Evolutionary conservation across 2,113 vertebrate genomes (phyloP).

Genomic region (Sterrhoptilus dennistouni): DNA sequence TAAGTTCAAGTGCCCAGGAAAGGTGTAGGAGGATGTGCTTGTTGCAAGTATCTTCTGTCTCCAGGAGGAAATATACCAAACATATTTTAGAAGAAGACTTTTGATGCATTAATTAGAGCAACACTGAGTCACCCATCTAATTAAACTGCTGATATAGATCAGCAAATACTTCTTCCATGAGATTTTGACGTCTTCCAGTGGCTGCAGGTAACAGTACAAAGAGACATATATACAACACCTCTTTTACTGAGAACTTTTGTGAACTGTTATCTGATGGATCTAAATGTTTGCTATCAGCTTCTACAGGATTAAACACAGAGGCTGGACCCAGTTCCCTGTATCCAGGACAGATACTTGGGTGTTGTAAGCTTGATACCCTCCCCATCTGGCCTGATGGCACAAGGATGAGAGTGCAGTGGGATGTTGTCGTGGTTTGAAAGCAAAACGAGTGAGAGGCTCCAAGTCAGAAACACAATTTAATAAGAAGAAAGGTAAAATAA

Average conservation of each 20-base stretch:
- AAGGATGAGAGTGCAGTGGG: background rate
- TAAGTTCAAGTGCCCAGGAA: background rate
- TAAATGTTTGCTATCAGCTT: background rate
- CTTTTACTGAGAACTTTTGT: background rate
- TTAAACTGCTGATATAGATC: constrained; percentile 2
- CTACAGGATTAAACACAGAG: background rate
- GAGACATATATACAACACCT: background rate
- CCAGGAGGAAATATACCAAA: background rate
- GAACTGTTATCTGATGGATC: background rate
- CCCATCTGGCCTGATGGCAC: background rate
- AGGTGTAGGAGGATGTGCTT: background rate
- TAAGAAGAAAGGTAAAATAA: no score
- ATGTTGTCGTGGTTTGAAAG: no score
- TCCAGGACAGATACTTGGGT: background rate
- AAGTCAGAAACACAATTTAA: no score
- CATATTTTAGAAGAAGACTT: constrained; percentile 29
- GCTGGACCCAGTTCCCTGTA: background rate
- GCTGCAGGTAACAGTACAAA: background rate
- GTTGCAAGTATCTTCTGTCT: background rate
- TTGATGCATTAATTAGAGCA: constrained; percentile 32
- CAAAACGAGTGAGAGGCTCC: no score
- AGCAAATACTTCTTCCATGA: background rate
- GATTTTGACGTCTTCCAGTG: background rate
- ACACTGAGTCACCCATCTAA: constrained; percentile 28
- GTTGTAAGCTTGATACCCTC: background rate